Conservation (phyloP, 1,140 invertebrate genomes). For the Plectrocnemia conspersa region DNA sequence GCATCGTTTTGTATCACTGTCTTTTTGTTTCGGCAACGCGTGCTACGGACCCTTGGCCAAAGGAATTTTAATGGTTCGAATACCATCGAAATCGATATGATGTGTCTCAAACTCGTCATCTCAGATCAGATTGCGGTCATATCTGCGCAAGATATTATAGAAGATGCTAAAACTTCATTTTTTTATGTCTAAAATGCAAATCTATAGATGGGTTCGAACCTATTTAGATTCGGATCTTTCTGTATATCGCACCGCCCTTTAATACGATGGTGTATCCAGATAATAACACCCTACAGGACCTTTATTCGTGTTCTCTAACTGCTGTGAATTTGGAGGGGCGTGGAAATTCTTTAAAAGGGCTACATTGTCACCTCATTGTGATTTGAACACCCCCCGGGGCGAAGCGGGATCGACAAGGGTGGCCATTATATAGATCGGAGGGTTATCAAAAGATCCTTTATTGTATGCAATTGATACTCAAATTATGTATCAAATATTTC, state of each 20-base stretch:
- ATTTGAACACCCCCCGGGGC: constrained; percentile 1
- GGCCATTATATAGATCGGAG: no score
- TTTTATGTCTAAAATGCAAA: no score
- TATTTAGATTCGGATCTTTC: no score
- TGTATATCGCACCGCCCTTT: background rate
- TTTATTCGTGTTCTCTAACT: no score
- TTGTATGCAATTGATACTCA: no score
- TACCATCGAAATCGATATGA: background rate
- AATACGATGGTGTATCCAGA: background rate
- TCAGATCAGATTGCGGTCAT: no score
- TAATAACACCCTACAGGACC: background rate
- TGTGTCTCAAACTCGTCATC: no score
- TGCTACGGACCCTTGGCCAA: constrained; percentile 3
- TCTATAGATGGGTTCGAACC: no score
- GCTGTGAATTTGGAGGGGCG: constrained; percentile 7
- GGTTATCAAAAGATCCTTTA: no score
- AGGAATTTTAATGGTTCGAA: constrained; percentile 10
- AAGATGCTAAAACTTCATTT: no score
- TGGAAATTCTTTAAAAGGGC: constrained; percentile 13
- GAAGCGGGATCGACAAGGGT: constrained; percentile 3
- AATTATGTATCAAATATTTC: no score
- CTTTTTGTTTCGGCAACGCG: background rate
- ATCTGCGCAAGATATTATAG: no score
- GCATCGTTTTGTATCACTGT: background rate
- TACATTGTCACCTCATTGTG: constrained; percentile 20